Conservation (phyloP, 35 echinoderm and acorn worm species). For the Apostichopus parvimensis region DNA sequence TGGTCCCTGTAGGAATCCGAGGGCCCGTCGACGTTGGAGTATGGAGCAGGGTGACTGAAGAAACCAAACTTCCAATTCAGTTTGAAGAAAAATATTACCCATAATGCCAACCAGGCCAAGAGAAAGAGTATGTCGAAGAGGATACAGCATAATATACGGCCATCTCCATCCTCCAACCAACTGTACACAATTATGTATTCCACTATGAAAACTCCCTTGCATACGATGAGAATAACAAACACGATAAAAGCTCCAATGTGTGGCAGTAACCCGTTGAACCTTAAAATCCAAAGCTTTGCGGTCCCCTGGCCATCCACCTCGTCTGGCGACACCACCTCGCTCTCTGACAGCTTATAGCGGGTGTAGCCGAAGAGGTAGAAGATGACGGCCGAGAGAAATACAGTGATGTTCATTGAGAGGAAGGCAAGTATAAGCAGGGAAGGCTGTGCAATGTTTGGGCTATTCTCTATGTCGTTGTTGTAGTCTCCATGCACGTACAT, state of each 20-base stretch:
- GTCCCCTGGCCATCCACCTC: background rate
- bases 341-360: slow-evolving; percentile 65
- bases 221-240: slow-evolving; percentile 74
- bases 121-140: slow-evolving; percentile 83
- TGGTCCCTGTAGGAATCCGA: slow-evolving; percentile 37
- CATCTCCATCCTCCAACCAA: slow-evolving; percentile 62
- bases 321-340: slow-evolving; percentile 32
- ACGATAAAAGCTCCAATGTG: slow-evolving; percentile 84
- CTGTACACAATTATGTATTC: slow-evolving; percentile 77
- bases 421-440: slow-evolving; percentile 67
- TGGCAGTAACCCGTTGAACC: slow-evolving; percentile 83
- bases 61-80: slow-evolving; percentile 79
- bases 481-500: slow-evolving; percentile 81
- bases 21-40: slow-evolving; percentile 22
- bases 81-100: slow-evolving; percentile 83
- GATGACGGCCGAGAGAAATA: slow-evolving; percentile 82
- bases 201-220: slow-evolving; percentile 79
- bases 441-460: slow-evolving; percentile 46
- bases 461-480: slow-evolving; percentile 26
- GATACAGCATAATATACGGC: slow-evolving; percentile 68
- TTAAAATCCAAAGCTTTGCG: slow-evolving; percentile 57
- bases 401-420: slow-evolving; percentile 82
- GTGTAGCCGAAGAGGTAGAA: slow-evolving; percentile 87
- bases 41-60: slow-evolving; percentile 33
- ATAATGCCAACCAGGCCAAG: slow-evolving; percentile 71